These are phyloP conservation scores for Lordiphosa mommai DNA, from an alignment of 1,140 invertebrate species.

Conservation along the genomic window DNA sequence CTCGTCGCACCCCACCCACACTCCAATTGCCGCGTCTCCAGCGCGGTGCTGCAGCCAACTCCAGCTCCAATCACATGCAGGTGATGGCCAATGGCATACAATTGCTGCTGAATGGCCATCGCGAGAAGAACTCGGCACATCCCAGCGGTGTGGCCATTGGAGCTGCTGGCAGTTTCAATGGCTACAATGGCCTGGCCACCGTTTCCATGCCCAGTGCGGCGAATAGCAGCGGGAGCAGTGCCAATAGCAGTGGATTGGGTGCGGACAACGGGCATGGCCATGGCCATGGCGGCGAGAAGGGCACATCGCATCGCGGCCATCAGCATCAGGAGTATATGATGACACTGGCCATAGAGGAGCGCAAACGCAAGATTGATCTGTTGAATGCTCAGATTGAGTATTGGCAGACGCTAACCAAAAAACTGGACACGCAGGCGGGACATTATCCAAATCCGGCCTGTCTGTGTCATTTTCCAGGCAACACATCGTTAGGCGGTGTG, in stretches of 20 bases:
- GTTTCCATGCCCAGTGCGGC: slow-evolving; percentile 12
- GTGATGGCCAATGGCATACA: slow-evolving; percentile 30
- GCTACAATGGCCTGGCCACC: slow-evolving; percentile 46
- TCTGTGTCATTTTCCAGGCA: slow-evolving; percentile 64
- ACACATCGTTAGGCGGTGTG: no score
- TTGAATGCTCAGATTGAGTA: slow-evolving; percentile 75
- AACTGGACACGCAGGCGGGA: slow-evolving; percentile 54
- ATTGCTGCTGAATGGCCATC: slow-evolving; percentile 50
- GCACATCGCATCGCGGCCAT: slow-evolving; percentile 8
- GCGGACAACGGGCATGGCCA: background rate
- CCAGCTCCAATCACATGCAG: slow-evolving; percentile 9
- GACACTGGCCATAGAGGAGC: slow-evolving; percentile 65
- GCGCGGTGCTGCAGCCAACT: slow-evolving; percentile 31
- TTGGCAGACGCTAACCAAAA: slow-evolving; percentile 74
- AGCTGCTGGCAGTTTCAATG: slow-evolving; percentile 56
- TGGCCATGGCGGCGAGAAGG: background rate
- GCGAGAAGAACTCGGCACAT: slow-evolving; percentile 8
- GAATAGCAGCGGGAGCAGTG: slow-evolving; percentile 30
- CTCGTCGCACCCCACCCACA: slow-evolving; percentile 38
- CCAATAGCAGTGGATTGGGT: slow-evolving; percentile 14
- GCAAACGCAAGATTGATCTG: slow-evolving; percentile 68
- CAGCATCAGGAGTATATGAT: slow-evolving; percentile 68
- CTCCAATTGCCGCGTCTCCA: slow-evolving; percentile 53
- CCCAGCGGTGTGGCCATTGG: slow-evolving; percentile 33
- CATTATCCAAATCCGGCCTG: slow-evolving; percentile 65